Conservation (phyloP, 2,888 invertebrate species). For the Cephus runcator region DNA sequence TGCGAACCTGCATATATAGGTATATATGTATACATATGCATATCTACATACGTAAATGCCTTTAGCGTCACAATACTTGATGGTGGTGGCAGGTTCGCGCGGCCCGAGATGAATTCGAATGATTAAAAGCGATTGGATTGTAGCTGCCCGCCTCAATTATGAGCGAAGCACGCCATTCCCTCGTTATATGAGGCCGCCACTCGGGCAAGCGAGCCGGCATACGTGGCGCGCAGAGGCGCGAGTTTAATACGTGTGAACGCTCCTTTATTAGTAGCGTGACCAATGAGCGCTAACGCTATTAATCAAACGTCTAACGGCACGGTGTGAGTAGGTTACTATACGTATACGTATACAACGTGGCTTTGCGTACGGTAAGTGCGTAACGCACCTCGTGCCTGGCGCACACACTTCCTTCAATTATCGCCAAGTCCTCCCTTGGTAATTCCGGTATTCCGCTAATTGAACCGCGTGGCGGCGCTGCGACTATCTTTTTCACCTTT, state of each 20-base stretch:
- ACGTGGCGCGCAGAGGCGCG: conserved; percentile 45
- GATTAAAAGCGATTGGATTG: conserved; percentile 64
- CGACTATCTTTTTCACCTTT: conserved; percentile 8
- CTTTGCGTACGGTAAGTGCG: not conserved
- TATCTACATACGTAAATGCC: not conserved
- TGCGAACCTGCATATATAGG: not conserved
- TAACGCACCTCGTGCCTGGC: conserved; percentile 3
- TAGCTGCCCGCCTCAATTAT: conserved; percentile 60
- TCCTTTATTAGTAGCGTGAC: conserved; percentile 65
- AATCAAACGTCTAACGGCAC: conserved; percentile 60
- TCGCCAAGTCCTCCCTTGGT: not conserved
- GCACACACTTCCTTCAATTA: conserved; percentile 12
- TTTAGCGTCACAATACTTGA: not conserved
- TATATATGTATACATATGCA: not conserved
- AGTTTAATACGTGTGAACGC: conserved; percentile 62
- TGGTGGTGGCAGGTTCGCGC: conserved; percentile 15
- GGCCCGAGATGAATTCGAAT: conserved; percentile 56
- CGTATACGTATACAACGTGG: not conserved
- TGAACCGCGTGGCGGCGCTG: conserved; percentile 24
- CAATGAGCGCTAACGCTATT: conserved; percentile 63
- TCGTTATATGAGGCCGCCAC: conserved; percentile 56
- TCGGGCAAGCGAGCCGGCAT: conserved; percentile 17
- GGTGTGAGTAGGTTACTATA: conserved; percentile 16
- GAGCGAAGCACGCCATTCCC: conserved; percentile 62
- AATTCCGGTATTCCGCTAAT: not conserved